Conservation (phyloP, 2,888 invertebrate genomes). For the Tachystola acroxantha region DNA sequence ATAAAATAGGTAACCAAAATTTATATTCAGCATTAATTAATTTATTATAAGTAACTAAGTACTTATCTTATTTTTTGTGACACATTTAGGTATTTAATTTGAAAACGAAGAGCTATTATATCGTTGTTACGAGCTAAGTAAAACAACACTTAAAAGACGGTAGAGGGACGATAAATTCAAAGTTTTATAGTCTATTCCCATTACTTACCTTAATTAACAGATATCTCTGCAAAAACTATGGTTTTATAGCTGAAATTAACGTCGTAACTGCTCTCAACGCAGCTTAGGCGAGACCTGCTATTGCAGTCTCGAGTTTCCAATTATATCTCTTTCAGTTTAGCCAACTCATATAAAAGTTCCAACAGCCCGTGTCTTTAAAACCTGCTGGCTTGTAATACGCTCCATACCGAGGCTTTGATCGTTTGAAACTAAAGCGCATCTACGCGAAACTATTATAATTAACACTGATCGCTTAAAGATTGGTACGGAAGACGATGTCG, state of each 20-base stretch:
- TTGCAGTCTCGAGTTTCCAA: conserved; percentile 66
- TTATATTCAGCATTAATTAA: too few relatives aligned
- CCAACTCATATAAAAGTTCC: conserved; percentile 72
- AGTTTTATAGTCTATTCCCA: conserved; percentile 6
- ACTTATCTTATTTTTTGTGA: too few relatives aligned
- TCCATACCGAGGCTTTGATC: conserved; percentile 8
- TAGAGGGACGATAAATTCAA: not conserved
- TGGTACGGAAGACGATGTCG: not conserved
- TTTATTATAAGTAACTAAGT: too few relatives aligned
- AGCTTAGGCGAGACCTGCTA: conserved; percentile 33
- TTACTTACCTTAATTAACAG: conserved; percentile 19
- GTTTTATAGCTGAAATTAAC: conserved; percentile 52
- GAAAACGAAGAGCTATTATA: too few relatives aligned
- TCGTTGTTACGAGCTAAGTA: too few relatives aligned
- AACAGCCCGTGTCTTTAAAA: conserved; percentile 46
- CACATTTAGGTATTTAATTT: too few relatives aligned
- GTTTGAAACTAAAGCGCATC: not conserved
- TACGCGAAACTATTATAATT: conserved; percentile 10
- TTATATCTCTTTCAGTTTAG: conserved; percentile 66
- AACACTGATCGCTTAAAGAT: conserved; percentile 12
- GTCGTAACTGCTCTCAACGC: conserved; percentile 40
- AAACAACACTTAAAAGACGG: too few relatives aligned
- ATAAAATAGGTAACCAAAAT: too few relatives aligned
- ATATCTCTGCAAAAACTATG: conserved; percentile 27
- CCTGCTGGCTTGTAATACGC: conserved; percentile 5